A percentile compares a stretch with the other conserved stretches of the same genome.
Evolutionary conservation across 2,113 vertebrate genomes (phyloP).

Genomic region (Grammomys dolichurus): DNA sequence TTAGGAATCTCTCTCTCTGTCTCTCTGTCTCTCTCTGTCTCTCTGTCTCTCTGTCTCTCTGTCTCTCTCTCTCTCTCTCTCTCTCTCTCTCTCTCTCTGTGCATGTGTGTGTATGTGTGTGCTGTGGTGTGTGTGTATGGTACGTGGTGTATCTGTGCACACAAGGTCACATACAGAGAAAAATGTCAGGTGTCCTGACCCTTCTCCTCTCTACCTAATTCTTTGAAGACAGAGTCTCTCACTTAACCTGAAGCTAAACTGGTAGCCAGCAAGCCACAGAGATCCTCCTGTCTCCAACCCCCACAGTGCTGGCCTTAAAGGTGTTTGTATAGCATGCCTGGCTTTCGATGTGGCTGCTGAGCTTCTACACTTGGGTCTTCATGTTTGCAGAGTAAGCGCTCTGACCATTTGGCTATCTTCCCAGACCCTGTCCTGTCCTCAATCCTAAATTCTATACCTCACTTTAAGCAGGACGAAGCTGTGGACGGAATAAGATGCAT

Average conservation of each 20-base stretch:
- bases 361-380: neutral
- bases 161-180: neutral
- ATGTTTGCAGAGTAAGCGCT: neutral
- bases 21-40: no score
- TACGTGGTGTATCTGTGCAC: neutral
- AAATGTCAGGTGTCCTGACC: neutral
- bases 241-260: neutral
- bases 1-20: neutral
- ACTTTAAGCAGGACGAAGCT: neutral
- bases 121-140: neutral
- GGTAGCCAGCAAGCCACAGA: neutral
- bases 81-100: no score
- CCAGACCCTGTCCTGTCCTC: neutral
- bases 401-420: neutral
- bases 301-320: neutral
- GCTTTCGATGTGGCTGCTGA: neutral
- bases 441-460: neutral
- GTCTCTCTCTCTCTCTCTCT: no score
- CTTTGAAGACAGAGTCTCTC: neutral
- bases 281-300: neutral
- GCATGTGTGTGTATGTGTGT: no score
- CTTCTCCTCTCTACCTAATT: neutral
- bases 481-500: neutral
- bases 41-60: no score
- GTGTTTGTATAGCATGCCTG: neutral